Evolutionary conservation across 2,888 invertebrate genomes (phyloP).

Genomic region (Megastigmus dorsalis): DNA sequence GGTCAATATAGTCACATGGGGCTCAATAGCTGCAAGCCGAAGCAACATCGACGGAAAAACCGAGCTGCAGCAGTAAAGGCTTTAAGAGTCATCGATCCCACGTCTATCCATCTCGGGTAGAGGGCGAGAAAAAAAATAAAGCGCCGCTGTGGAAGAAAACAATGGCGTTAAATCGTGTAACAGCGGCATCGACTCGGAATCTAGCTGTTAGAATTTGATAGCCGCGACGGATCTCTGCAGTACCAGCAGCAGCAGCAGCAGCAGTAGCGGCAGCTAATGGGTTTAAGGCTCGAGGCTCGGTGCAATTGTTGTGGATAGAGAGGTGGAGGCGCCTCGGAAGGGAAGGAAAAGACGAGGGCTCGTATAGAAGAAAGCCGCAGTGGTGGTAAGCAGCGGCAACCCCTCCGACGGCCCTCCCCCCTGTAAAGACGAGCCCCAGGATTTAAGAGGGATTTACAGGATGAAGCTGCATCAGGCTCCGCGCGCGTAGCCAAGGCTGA

Average conservation of each 20-base stretch:
- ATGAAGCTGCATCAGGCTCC: slow-evolving; percentile 26
- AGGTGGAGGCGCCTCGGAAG: neutral
- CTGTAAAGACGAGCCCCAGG: slow-evolving; percentile 57
- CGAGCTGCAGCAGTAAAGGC: no score
- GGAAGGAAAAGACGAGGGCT: slow-evolving; percentile 38
- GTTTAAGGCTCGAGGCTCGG: slow-evolving; percentile 55
- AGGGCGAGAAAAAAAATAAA: no score
- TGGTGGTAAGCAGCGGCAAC: no score
- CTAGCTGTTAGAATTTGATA: slow-evolving; percentile 27
- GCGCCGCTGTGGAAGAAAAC: neutral
- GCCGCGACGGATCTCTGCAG: slow-evolving; percentile 6
- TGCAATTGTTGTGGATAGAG: slow-evolving; percentile 45
- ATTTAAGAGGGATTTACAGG: slow-evolving; percentile 63
- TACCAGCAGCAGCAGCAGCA: no score
- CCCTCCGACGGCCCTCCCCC: slow-evolving; percentile 52
- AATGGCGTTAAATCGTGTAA: slow-evolving; percentile 28
- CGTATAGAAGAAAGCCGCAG: slow-evolving; percentile 48
- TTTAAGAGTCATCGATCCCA: no score
- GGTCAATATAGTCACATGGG: no score
- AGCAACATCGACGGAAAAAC: no score
- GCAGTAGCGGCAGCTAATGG: slow-evolving; percentile 32
- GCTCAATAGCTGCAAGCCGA: no score
- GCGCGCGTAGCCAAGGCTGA: slow-evolving; percentile 21
- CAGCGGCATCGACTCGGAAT: neutral
- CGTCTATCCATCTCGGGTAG: no score